Base-by-base conservation (phyloP, 2,797 vertebrate species). In the Furcifer pardalis region DNA sequence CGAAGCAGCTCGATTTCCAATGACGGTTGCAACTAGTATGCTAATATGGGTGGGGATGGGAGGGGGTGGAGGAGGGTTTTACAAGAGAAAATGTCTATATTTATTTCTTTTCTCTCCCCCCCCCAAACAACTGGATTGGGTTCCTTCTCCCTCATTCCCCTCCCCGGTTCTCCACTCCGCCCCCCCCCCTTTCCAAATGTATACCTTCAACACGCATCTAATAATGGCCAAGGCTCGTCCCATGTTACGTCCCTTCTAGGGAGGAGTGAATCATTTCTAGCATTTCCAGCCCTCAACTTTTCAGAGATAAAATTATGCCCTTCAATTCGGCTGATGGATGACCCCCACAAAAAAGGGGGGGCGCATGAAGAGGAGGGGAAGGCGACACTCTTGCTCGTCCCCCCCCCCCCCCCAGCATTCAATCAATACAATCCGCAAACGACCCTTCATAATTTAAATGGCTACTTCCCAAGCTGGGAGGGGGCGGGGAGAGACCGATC, bases 221-320 rank as follows among this genome's bases (percentile, higher is more conserved):
- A 81, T 65, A 74, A 81, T 5, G 74, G 81, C 78, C 83, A 78
- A 72, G 82, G 73, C 82, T 77, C 89, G 46, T 83, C 91, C 72
- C 76, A 76, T n/a, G 85, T 87, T 83, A 86, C 82, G 85, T 83
- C 84, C 85, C 86, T 89, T 79, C 90, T 69, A 82, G 71, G 86
- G 81, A 68, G 84, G 82, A 15, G 78, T 77, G 91, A 89, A 87
- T 84, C 91, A 93, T 93, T 83, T 91, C 89, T 91, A 30, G 93
- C 93, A 94, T 92, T 82, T 88, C 94, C 94, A 94, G 93, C 94
- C 95, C 91, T 92, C 84, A 93, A 96, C 95, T 97, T 96, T 49
- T 96, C 95, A 93, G 94, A 94, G 81, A 86, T n/a, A 80, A 90
- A 91, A 88, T 88, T 88, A 86, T 88, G 81, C 83, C 93, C 93